A percentile compares a stretch with the other conserved stretches of the same genome.
These are phyloP conservation scores for Cheilosia urbana DNA, from an alignment of 2,888 invertebrate species.

Conservation along the genomic window DNA sequence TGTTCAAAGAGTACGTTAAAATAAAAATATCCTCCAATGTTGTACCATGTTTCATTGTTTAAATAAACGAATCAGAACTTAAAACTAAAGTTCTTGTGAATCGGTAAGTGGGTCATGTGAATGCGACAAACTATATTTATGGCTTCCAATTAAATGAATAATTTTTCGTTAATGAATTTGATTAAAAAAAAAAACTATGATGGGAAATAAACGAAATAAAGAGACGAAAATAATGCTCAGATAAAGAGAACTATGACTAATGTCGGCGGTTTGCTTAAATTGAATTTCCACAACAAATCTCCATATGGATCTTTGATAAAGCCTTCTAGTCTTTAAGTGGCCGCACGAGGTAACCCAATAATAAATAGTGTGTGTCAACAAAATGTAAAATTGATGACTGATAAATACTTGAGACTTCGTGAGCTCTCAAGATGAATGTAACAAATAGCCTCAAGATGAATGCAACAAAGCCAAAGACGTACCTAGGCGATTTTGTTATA, in stretches of 20 bases:
- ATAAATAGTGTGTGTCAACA: not conserved
- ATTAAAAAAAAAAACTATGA: constrained; percentile 22
- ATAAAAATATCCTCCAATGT: not conserved
- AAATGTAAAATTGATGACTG: not conserved
- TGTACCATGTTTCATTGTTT: not conserved
- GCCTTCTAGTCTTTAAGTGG: not conserved
- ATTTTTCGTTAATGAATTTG: constrained; percentile 22
- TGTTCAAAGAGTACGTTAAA: not conserved
- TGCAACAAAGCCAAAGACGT: not conserved
- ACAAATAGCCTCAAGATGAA: not conserved
- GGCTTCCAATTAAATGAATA: constrained; percentile 12
- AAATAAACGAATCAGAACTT: constrained; percentile 2
- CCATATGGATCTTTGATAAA: not conserved
- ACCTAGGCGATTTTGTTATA: not conserved
- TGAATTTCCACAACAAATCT: constrained; percentile 1
- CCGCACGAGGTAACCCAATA: not conserved
- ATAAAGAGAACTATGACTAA: not conserved
- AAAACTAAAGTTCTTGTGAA: constrained; percentile 23
- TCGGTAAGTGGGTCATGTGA: constrained; percentile 45
- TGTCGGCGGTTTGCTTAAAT: not conserved
- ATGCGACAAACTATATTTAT: constrained; percentile 29
- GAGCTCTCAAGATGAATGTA: not conserved
- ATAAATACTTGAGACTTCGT: not conserved
- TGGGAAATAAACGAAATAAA: not conserved
- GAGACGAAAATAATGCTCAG: not conserved